Base-by-base conservation (phyloP, 1,140 invertebrate genomes). In the Diuraphis noxia region DNA sequence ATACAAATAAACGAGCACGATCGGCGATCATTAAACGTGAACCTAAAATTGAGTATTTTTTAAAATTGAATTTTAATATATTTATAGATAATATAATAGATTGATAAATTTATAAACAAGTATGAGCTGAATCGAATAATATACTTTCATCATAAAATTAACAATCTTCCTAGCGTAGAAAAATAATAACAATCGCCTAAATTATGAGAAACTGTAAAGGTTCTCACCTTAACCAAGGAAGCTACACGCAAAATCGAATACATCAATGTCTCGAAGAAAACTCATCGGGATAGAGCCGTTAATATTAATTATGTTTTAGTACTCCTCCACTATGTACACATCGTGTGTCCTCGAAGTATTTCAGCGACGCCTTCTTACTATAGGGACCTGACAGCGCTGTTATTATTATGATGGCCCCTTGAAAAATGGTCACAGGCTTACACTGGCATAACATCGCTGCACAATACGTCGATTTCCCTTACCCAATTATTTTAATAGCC, bases 261-360 rank as follows among this genome's bases (percentile, higher is more conserved):
- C 88, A 77, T 89, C 88, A 89, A 72, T 46, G 56, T 89, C 88
- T 89, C 40, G 40, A 89, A 41, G 30, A 25, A 89, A 77, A 40
- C 63, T 46, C 40, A 43, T 72, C 40, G 56, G 38, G 36, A 40
- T 89, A 86, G n/a, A 43, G 30, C 56, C 88, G 63, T 89, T 90
- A 90, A 90, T 90, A 90, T 90, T 90, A 90, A 90, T 90, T 90
- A 79, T 43, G 72, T 90, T 81, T 46, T 41, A 88, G 30, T n/a
- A 41, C 63, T 72, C n/a, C 21, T 41, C 52, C 38, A 3, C 38
- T 89, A 9, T 88, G 34, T 52, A 88, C 52, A 88, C 40, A 36
- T 34, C 40, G 63, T 79, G n/a, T 46, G 52, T 77, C 88, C 52
- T 72, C 87, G 87, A 88, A 49, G n/a, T 34, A 23, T 86, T 86